phyloP scores from a whole-genome alignment of 2,888 invertebrate species.

The Therioaphis trifolii region DNA sequence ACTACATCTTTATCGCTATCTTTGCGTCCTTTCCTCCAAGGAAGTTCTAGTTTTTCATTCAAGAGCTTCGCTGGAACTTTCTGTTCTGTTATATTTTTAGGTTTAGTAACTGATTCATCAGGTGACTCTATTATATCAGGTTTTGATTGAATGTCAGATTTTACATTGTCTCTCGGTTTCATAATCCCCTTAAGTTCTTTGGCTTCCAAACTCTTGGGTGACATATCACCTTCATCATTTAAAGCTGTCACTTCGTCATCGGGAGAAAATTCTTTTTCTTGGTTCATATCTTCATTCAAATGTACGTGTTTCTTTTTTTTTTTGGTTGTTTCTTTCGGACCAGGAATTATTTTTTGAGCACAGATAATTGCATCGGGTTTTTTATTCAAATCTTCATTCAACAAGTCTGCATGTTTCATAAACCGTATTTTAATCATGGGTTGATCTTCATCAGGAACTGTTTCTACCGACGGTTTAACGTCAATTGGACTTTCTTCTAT shows the following conservation, averaged over 20 bases:
- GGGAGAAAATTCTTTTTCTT: constrained; percentile 51
- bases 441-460: not conserved
- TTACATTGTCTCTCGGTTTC: not conserved
- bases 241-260: constrained; percentile 57
- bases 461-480: not conserved
- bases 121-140: not conserved
- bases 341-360: constrained; percentile 21
- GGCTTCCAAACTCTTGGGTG: not conserved
- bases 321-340: not conserved
- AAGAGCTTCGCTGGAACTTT: constrained; percentile 38
- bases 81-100: constrained; percentile 54
- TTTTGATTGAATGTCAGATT: not conserved
- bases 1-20: not conserved
- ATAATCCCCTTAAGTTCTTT: constrained; percentile 32
- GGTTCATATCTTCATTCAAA: constrained; percentile 62
- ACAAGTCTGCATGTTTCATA: constrained; percentile 29
- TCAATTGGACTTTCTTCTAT: too few relatives aligned
- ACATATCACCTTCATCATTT: not conserved
- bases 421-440: constrained; percentile 56
- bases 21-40: constrained; percentile 65
- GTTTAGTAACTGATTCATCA: not conserved
- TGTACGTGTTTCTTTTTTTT: constrained; percentile 61
- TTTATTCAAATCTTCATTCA: not conserved
- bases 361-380: constrained; percentile 17
- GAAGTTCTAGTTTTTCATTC: constrained; percentile 65